These are phyloP conservation scores for Drosophila rhopaloa DNA, from an alignment of 1,140 invertebrate genomes.

Conservation along the genomic window DNA sequence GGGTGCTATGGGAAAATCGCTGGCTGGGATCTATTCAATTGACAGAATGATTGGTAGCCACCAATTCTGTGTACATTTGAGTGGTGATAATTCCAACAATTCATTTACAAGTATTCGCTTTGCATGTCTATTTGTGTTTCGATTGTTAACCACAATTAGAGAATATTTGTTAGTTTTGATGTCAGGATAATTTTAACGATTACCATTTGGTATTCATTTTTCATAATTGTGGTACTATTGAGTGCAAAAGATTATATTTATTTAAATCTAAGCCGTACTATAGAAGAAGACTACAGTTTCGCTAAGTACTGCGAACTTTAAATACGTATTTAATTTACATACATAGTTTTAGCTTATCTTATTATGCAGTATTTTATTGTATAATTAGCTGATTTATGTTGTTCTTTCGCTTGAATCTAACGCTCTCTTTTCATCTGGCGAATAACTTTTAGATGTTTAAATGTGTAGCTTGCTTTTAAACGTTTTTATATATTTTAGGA, in stretches of 20 bases:
- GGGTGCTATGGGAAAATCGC: slow-evolving; percentile 29
- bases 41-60: slow-evolving; percentile 31
- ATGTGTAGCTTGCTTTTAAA: too few species aligned
- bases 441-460: too few species aligned
- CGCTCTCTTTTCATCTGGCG: too few species aligned
- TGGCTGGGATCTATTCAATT: slow-evolving; percentile 17
- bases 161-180: slow-evolving; percentile 13
- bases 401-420: too few species aligned
- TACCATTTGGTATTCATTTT: background rate
- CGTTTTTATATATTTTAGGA: too few species aligned
- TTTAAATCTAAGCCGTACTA: too few species aligned
- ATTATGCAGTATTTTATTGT: too few species aligned
- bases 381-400: too few species aligned
- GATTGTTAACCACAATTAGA: slow-evolving; percentile 14
- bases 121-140: slow-evolving; percentile 19
- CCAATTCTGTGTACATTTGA: slow-evolving; percentile 12
- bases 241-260: background rate
- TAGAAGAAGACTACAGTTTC: too few species aligned
- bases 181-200: background rate
- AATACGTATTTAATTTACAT: too few species aligned
- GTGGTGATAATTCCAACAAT: slow-evolving; percentile 24
- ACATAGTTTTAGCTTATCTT: too few species aligned
- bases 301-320: too few species aligned
- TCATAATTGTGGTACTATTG: background rate
- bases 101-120: slow-evolving; percentile 12